These are phyloP conservation scores for Coecobrya sp. DNA, from an alignment of 2,888 invertebrate genomes.

Conservation along the genomic window DNA sequence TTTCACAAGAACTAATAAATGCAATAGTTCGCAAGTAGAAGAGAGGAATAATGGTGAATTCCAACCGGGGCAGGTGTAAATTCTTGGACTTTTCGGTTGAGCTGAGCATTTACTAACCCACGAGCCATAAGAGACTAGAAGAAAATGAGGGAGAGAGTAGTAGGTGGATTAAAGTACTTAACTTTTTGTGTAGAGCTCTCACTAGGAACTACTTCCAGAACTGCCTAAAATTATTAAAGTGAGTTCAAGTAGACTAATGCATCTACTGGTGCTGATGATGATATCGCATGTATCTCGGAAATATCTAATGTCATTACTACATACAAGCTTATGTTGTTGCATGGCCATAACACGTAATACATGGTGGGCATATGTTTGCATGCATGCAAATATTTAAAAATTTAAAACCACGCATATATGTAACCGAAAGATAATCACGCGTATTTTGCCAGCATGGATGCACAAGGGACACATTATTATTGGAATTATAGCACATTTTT, in stretches of 20 bases:
- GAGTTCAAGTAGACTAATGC: neutral
- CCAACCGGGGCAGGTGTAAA: conserved; percentile 69
- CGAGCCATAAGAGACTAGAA: conserved; percentile 21
- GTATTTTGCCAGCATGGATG: conserved; percentile 5
- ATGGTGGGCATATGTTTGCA: neutral
- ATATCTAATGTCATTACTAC: neutral
- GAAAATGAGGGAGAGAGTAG: neutral
- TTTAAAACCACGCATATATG: conserved; percentile 53
- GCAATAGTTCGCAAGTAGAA: conserved; percentile 15
- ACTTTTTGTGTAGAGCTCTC: neutral
- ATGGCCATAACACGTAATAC: neutral
- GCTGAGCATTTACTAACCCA: conserved; percentile 37
- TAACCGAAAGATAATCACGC: neutral
- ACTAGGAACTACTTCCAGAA: neutral
- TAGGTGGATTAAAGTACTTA: neutral
- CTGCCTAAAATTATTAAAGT: conserved; percentile 38
- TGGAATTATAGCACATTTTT: conserved; percentile 46
- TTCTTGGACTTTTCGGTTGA: conserved; percentile 63
- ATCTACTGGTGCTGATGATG: neutral
- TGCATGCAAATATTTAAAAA: conserved; percentile 57
- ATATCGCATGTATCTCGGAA: conserved; percentile 25
- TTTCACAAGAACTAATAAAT: conserved; percentile 56
- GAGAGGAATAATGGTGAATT: conserved; percentile 59
- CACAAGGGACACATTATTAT: conserved; percentile 76
- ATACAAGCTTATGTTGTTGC: neutral